phyloP scores from a whole-genome alignment of 2,797 vertebrate genomes.

The Spondyliosoma cantharus region DNA sequence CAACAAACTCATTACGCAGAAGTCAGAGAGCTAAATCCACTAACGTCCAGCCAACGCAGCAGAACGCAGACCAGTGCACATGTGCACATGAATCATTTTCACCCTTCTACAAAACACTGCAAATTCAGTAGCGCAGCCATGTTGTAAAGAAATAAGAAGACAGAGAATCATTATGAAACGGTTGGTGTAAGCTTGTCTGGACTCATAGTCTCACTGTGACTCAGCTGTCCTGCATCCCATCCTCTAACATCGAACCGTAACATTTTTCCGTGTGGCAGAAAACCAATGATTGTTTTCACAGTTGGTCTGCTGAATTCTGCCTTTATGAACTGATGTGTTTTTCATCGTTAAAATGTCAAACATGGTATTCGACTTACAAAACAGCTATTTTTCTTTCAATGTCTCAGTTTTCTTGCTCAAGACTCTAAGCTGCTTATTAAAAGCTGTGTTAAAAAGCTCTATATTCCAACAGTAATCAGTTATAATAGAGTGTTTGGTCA shows the following conservation, averaged over 20 bases:
- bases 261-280: too few species aligned
- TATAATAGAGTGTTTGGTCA: too few species aligned
- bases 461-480: too few species aligned
- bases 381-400: too few species aligned
- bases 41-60: too few species aligned
- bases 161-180: not conserved
- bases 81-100: not conserved
- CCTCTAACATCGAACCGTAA: too few species aligned
- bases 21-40: not conserved
- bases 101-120: not conserved
- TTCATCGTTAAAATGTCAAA: not conserved
- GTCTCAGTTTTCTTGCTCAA: not conserved
- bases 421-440: too few species aligned
- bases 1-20: not conserved
- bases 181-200: not conserved
- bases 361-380: not conserved
- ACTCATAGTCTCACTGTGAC: not conserved
- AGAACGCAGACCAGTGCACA: not conserved
- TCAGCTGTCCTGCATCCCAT: too few species aligned
- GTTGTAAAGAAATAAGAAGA: not conserved
- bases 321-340: not conserved
- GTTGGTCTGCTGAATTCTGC: too few species aligned
- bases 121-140: not conserved
- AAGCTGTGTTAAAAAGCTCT: too few species aligned
- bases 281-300: too few species aligned